These are phyloP conservation scores for Sturnus vulgaris DNA, from an alignment of 2,113 vertebrate species.

Conservation along the genomic window DNA sequence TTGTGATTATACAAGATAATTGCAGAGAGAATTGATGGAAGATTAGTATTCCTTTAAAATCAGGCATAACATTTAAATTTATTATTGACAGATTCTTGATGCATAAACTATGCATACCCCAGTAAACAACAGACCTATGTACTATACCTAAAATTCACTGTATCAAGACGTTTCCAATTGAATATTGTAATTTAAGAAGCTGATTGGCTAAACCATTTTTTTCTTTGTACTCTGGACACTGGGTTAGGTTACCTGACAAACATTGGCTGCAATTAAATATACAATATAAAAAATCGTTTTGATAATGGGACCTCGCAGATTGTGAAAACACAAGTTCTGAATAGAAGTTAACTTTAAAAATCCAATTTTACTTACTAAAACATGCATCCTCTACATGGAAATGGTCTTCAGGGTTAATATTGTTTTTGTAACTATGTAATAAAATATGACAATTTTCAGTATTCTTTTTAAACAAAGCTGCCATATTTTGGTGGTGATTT, in stretches of 20 bases:
- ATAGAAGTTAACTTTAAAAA: background rate
- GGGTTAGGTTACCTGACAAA: constrained; percentile 24
- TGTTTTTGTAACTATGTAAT: constrained; percentile 34
- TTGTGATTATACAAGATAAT: background rate
- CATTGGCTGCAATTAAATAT: background rate
- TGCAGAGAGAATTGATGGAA: background rate
- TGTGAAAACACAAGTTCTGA: background rate
- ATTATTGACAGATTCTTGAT: background rate
- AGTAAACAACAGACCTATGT: background rate
- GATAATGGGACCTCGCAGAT: background rate
- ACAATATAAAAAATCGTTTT: background rate
- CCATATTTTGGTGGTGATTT: constrained; percentile 48
- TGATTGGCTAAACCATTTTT: background rate
- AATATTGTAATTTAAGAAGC: background rate
- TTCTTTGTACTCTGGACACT: background rate
- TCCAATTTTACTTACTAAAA: background rate
- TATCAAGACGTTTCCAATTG: background rate
- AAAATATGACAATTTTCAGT: constrained; percentile 36
- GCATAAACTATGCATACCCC: background rate
- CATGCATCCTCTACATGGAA: background rate
- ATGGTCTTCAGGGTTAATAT: background rate
- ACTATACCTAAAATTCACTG: background rate
- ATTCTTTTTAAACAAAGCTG: constrained; percentile 51
- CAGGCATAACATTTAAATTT: background rate
- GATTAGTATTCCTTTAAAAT: background rate